phyloP scores from a whole-genome alignment of 1,140 invertebrate species.

The Drosophila grimshawi region DNA sequence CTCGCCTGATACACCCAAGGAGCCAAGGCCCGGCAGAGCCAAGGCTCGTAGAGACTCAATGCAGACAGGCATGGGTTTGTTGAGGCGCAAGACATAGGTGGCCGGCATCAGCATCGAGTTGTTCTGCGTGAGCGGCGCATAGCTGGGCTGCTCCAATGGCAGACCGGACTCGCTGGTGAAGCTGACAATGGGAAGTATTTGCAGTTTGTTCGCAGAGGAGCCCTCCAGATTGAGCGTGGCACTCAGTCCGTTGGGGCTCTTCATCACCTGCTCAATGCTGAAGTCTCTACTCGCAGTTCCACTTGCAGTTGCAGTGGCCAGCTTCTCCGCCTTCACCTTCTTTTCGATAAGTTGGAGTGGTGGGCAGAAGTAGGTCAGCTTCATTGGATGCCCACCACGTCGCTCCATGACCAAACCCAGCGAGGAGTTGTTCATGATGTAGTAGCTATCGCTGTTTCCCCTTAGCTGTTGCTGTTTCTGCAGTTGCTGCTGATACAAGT shows the following conservation, averaged over 20 bases:
- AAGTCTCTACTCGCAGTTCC: conserved; percentile 49
- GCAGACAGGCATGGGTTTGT: conserved; percentile 92
- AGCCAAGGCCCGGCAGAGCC: conserved; percentile 30
- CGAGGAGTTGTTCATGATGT: conserved; percentile 94
- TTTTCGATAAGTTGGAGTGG: conserved; percentile 56
- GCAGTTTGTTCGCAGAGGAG: conserved; percentile 94
- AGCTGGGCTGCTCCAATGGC: conserved; percentile 90
- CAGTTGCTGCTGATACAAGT: conserved; percentile 90
- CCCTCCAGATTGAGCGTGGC: conserved; percentile 96
- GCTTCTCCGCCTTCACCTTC: conserved; percentile 7
- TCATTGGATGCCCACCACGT: conserved; percentile 95
- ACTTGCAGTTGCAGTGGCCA: not conserved
- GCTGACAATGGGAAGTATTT: conserved; percentile 92
- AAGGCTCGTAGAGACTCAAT: conserved; percentile 54
- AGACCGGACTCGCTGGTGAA: conserved; percentile 90
- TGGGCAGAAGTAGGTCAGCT: conserved; percentile 95
- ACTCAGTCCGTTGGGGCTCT: conserved; percentile 88
- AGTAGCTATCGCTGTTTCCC: conserved; percentile 91
- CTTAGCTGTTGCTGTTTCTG: conserved; percentile 82
- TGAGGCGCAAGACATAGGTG: conserved; percentile 94
- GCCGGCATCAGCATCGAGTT: conserved; percentile 96
- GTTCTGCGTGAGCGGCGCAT: conserved; percentile 90
- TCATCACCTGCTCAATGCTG: conserved; percentile 67
- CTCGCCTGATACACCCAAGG: not conserved
- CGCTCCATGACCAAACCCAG: conserved; percentile 93